These are phyloP conservation scores for Myotis brandtii DNA, from an alignment of 2,113 vertebrate genomes.

Conservation along the genomic window DNA sequence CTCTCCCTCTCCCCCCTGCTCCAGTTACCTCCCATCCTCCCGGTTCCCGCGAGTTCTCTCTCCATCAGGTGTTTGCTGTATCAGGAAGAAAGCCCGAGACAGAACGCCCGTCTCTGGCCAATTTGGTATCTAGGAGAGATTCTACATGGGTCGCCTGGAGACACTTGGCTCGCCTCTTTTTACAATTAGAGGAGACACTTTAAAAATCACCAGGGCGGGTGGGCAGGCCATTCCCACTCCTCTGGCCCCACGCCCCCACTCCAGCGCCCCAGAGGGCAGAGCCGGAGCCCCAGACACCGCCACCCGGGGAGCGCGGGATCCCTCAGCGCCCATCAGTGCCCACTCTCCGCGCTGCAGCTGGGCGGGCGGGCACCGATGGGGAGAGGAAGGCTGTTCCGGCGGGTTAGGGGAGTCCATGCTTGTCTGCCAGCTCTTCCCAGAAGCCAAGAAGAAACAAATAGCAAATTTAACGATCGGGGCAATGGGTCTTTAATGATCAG, in stretches of 20 bases:
- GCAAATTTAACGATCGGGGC: not conserved
- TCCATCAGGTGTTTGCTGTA: not conserved
- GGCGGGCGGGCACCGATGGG: rapidly evolving
- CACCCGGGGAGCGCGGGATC: not conserved
- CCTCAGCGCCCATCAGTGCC: rapidly evolving
- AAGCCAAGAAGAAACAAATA: not conserved
- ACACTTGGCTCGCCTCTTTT: not conserved
- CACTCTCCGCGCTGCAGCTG: not conserved
- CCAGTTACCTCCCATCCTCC: not conserved
- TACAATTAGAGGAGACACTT: not conserved
- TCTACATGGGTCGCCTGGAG: not conserved
- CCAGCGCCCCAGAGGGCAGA: not conserved
- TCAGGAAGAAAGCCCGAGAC: not conserved
- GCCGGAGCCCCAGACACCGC: not conserved
- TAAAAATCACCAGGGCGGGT: not conserved
- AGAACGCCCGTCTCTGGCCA: not conserved
- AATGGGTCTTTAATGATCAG: not conserved
- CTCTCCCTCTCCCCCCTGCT: not conserved
- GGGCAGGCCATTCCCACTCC: not conserved
- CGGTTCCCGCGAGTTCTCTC: not conserved
- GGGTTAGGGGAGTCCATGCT: not conserved
- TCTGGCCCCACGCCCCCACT: rapidly evolving
- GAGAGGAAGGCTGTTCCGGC: not conserved
- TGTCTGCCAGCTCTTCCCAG: not conserved
- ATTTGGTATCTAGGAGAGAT: not conserved